Conservation (phyloP, 2,888 invertebrate species). For the Megastigmus dorsalis region DNA sequence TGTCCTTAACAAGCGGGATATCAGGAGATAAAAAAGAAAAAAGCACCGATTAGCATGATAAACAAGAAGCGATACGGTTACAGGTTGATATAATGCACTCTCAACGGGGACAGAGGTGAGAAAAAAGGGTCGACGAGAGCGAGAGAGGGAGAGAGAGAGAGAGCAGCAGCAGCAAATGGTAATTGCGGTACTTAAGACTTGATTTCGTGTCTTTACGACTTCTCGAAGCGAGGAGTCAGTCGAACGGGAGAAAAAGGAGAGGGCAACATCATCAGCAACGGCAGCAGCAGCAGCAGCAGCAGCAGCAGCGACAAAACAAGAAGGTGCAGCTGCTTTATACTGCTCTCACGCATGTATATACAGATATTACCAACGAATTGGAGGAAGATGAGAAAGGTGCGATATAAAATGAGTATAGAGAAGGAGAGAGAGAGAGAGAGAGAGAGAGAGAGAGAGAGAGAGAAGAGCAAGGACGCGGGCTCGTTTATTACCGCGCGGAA, state of each 20-base stretch:
- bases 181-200: conserved; percentile 23
- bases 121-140: too few relatives aligned
- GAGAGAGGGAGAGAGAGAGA: too few relatives aligned
- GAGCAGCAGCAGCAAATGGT: neutral
- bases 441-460: neutral
- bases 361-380: conserved; percentile 33
- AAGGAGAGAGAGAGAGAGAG: neutral
- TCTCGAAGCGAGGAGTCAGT: neutral
- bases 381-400: conserved; percentile 8
- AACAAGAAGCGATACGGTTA: neutral
- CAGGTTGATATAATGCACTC: neutral
- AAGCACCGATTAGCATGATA: neutral
- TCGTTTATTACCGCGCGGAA: conserved; percentile 32
- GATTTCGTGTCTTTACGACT: conserved; percentile 34
- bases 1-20: neutral
- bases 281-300: too few relatives aligned
- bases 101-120: neutral
- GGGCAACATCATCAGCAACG: too few relatives aligned
- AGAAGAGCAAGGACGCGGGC: neutral
- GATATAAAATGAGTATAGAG: too few relatives aligned
- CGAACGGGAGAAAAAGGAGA: neutral
- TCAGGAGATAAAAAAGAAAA: conserved; percentile 23
- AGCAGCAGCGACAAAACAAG: too few relatives aligned
- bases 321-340: neutral
- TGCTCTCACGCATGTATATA: conserved; percentile 14